Evolutionary conservation across 1,140 invertebrate species (phyloP).

Genomic region (Diabrotica undecimpunctata): DNA sequence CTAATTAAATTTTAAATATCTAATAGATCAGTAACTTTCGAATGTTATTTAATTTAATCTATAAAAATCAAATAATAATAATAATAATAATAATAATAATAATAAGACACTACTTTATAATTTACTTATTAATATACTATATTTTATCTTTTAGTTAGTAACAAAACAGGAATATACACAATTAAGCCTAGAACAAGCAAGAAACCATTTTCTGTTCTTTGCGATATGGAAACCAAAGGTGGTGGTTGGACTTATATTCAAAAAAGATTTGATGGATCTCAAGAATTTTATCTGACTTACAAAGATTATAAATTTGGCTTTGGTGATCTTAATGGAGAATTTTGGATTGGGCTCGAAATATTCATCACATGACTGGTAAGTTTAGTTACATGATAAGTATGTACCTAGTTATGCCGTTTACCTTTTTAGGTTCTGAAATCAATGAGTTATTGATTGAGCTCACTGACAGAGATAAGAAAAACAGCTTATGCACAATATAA

Average conservation of each 20-base stretch:
- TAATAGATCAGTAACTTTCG: too few relatives aligned
- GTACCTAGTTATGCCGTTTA: not conserved
- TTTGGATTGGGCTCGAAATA: conserved; percentile 51
- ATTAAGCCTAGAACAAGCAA: not conserved
- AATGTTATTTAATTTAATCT: too few relatives aligned
- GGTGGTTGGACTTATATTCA: too few relatives aligned
- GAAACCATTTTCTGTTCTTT: conserved; percentile 58
- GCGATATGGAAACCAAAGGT: conserved; percentile 11
- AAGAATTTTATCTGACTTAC: conserved; percentile 59
- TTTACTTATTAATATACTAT: too few relatives aligned
- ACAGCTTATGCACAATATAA: conserved; percentile 58
- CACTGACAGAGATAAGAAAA: conserved; percentile 55
- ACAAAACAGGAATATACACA: conserved; percentile 45
- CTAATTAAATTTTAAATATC: too few relatives aligned
- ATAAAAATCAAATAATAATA: too few relatives aligned
- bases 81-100: too few relatives aligned
- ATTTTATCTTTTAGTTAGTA: not conserved
- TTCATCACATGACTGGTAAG: conserved; percentile 43
- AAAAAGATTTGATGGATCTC: conserved; percentile 49
- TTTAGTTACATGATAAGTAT: not conserved
- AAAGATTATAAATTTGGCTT: conserved; percentile 48
- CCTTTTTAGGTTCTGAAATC: conserved; percentile 7
- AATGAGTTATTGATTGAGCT: conserved; percentile 57
- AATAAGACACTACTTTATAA: too few relatives aligned
- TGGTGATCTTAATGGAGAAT: conserved; percentile 39